Evolutionary conservation across 1,140 invertebrate genomes (phyloP).

Genomic region (Drosophila pseudoananassae): DNA sequence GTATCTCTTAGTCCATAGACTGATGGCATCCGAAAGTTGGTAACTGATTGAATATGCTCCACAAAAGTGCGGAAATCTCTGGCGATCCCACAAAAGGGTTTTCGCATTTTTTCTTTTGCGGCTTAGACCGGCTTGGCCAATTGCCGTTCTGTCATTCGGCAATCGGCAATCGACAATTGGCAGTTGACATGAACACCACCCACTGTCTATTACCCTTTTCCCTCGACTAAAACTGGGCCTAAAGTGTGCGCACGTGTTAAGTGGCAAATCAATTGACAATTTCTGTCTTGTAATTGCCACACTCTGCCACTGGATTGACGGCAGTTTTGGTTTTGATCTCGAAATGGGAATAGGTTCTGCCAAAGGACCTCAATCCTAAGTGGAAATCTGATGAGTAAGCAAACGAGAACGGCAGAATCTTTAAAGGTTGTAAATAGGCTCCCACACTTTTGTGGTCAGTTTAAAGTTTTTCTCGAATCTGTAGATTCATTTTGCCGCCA

Average conservation of each 20-base stretch:
- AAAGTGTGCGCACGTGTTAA: constrained; percentile 62
- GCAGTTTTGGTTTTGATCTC: constrained; percentile 11
- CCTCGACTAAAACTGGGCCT: constrained; percentile 13
- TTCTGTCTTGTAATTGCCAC: constrained; percentile 59
- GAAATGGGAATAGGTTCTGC: neutral
- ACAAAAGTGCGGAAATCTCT: constrained; percentile 3
- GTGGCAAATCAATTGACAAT: constrained; percentile 73
- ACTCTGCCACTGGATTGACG: constrained; percentile 39
- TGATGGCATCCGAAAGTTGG: neutral
- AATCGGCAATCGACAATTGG: constrained; percentile 17
- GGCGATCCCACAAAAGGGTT: constrained; percentile 20
- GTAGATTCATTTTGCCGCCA: constrained; percentile 5
- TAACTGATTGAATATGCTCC: constrained; percentile 2
- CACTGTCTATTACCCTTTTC: neutral
- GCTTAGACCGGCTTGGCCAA: constrained; percentile 4
- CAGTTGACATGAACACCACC: constrained; percentile 18
- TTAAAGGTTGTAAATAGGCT: neutral
- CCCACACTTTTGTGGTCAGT: neutral
- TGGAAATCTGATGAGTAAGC: neutral
- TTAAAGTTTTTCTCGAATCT: neutral
- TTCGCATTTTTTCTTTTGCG: constrained; percentile 1
- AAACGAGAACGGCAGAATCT: neutral
- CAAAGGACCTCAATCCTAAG: neutral
- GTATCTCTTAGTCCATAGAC: neutral
- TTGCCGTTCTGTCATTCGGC: constrained; percentile 11